Evolutionary conservation across 2,113 vertebrate genomes (phyloP).

Genomic region (Mionectes macconnelli): DNA sequence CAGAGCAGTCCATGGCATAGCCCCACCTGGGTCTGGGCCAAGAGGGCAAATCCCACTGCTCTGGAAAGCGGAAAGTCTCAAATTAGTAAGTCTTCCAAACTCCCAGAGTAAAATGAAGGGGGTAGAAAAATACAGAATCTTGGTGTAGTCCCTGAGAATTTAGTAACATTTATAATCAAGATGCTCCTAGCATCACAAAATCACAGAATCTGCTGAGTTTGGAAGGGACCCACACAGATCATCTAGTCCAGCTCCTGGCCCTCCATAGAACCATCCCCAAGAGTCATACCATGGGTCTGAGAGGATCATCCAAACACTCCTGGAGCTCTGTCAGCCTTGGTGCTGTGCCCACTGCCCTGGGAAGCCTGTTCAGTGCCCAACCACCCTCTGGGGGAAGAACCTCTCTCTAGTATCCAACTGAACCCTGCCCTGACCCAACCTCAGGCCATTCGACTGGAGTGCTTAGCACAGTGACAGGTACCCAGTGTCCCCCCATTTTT

Average conservation of each 20-base stretch:
- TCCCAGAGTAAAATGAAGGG: neutral
- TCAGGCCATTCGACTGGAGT: neutral
- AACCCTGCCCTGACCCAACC: neutral
- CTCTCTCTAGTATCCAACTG: too few relatives aligned
- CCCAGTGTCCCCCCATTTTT: neutral
- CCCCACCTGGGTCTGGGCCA: neutral
- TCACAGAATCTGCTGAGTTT: neutral
- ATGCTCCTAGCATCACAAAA: neutral
- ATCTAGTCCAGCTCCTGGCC: neutral
- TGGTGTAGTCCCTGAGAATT: neutral
- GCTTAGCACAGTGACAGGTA: neutral
- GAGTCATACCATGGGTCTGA: neutral
- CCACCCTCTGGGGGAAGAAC: neutral
- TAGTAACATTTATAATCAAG: neutral
- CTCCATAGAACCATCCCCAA: neutral
- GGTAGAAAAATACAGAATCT: fast-evolving
- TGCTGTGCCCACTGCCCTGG: neutral
- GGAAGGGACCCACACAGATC: neutral
- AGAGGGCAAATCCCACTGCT: neutral
- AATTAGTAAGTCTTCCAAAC: neutral
- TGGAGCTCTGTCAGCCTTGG: neutral
- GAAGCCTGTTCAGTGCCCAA: neutral
- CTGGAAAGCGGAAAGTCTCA: neutral
- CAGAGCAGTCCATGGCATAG: neutral
- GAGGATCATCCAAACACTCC: neutral